phyloP scores from a whole-genome alignment of 2,113 vertebrate species.

The Chaenogobius annularis region DNA sequence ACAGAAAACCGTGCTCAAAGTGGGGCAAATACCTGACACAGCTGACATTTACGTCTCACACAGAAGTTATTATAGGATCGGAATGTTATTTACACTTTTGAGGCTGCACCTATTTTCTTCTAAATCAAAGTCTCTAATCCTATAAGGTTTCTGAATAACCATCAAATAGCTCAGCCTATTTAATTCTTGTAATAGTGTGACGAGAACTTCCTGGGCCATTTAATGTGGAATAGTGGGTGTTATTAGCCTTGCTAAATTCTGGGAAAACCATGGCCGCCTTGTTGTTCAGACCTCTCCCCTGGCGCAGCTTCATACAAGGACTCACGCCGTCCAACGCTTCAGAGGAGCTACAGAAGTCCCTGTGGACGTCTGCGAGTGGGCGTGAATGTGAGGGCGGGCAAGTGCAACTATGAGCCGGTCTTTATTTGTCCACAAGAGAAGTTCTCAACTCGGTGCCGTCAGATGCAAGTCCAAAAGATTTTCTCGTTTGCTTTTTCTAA shows the following conservation, averaged over 20 bases:
- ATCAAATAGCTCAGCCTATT: background rate
- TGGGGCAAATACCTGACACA: too few relatives aligned
- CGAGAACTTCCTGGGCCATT: conserved; percentile 43
- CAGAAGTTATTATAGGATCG: too few relatives aligned
- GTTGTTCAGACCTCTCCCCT: conserved; percentile 70
- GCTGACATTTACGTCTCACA: too few relatives aligned
- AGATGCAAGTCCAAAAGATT: conserved; percentile 34
- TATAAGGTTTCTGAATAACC: background rate
- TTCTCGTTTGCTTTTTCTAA: conserved; percentile 56
- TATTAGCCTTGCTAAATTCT: conserved; percentile 74
- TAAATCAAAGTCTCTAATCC: too few relatives aligned
- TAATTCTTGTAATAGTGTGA: background rate
- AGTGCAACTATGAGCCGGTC: conserved; percentile 22
- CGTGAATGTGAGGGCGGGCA: conserved; percentile 43
- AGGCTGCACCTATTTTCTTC: background rate
- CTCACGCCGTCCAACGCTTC: conserved; percentile 75
- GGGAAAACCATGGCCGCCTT: conserved; percentile 67
- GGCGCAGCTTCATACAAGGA: conserved; percentile 73
- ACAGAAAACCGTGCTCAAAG: too few relatives aligned
- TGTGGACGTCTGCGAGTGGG: conserved; percentile 71
- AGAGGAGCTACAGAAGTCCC: conserved; percentile 78
- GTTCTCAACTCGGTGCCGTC: conserved; percentile 30
- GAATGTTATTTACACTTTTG: too few relatives aligned
- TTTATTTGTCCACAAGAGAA: conserved; percentile 58
- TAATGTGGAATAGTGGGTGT: conserved; percentile 67